These are phyloP conservation scores for Fragum whitleyi DNA, from an alignment of 2,888 invertebrate species.

Conservation along the genomic window DNA sequence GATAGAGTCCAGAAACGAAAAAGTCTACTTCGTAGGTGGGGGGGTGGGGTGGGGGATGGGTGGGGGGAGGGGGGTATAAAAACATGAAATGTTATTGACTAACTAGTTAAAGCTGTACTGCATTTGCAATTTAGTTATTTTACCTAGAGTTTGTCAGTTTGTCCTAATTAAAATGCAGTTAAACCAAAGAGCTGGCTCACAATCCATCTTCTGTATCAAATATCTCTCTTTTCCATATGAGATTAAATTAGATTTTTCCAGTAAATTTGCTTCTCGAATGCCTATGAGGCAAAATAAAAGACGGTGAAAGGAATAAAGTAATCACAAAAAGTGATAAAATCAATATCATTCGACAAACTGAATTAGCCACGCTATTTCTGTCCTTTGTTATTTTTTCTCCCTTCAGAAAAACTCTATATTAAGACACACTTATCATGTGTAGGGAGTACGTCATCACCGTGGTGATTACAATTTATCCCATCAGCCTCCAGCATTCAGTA, in stretches of 20 bases:
- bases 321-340: conserved; percentile 14
- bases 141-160: too few species aligned
- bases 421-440: conserved; percentile 10
- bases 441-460: background rate
- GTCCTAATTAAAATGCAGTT: too few species aligned
- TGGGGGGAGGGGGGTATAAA: too few species aligned
- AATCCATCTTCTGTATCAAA: background rate
- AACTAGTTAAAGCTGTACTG: too few species aligned
- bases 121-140: too few species aligned
- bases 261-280: background rate
- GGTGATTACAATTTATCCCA: background rate
- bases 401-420: conserved; percentile 6
- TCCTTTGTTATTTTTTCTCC: conserved; percentile 20
- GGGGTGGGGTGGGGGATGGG: too few species aligned
- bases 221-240: background rate
- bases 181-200: too few species aligned
- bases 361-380: conserved; percentile 5
- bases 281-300: background rate
- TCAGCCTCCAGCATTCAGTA: background rate
- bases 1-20: too few species aligned
- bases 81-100: too few species aligned
- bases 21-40: too few species aligned
- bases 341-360: conserved; percentile 15
- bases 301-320: conserved; percentile 3
- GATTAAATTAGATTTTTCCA: background rate